A percentile compares a stretch with the other conserved stretches of the same genome.
Evolutionary conservation across 2,797 vertebrate species (phyloP).

Genomic region (Hephaestus fuliginosus): DNA sequence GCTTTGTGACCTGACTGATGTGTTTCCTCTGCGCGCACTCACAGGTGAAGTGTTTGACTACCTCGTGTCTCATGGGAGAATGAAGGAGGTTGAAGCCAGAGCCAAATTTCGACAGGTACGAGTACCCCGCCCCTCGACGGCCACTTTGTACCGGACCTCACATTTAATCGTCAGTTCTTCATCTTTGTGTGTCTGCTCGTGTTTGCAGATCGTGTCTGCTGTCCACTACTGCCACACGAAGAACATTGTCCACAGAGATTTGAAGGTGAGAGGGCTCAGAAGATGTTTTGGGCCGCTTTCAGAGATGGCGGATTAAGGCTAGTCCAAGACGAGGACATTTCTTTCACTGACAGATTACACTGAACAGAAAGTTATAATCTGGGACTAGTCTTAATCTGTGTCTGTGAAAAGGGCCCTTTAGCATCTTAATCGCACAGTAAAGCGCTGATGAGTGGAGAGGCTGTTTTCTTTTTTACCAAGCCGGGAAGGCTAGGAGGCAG

Average conservation of each 20-base stretch:
- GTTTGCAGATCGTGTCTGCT: slow-evolving; percentile 91
- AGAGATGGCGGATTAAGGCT: slow-evolving; percentile 59
- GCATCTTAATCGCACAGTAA: slow-evolving; percentile 55
- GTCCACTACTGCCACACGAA: slow-evolving; percentile 97
- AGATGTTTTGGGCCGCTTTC: slow-evolving; percentile 27
- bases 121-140: neutral
- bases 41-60: slow-evolving; percentile 97
- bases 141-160: neutral
- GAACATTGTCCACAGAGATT: slow-evolving; percentile 94
- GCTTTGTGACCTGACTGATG: slow-evolving; percentile 13
- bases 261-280: slow-evolving; percentile 87
- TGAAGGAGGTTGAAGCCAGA: slow-evolving; percentile 96
- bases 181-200: slow-evolving; percentile 17
- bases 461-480: slow-evolving; percentile 7
- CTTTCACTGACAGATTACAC: slow-evolving; percentile 56
- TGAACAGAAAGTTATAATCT: slow-evolving; percentile 66
- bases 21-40: slow-evolving; percentile 22
- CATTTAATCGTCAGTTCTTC: neutral
- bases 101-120: slow-evolving; percentile 95
- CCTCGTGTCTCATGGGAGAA: slow-evolving; percentile 95
- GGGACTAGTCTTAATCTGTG: slow-evolving; percentile 69
- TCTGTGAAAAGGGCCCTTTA: slow-evolving; percentile 45
- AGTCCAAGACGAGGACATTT: slow-evolving; percentile 46
- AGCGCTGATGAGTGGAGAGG: slow-evolving; percentile 36
- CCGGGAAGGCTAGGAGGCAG: slow-evolving; percentile 12